phyloP scores from a whole-genome alignment of 2,797 vertebrate species.

The Clamator glandarius region DNA sequence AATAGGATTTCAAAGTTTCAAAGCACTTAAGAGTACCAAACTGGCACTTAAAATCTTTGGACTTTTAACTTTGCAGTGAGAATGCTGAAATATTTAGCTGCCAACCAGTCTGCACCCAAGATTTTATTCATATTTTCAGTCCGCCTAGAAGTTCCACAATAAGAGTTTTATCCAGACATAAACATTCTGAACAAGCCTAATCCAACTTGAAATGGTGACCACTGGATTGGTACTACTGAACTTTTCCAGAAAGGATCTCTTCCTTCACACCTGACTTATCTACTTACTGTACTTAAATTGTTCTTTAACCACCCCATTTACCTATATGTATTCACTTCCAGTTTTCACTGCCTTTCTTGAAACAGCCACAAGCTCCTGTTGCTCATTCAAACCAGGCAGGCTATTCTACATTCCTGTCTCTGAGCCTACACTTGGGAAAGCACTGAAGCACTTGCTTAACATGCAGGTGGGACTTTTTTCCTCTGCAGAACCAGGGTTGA shows the following conservation, averaged over 20 bases:
- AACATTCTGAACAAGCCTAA: background rate
- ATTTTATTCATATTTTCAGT: background rate
- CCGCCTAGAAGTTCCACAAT: background rate
- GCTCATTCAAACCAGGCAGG: background rate
- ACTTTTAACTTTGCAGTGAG: background rate
- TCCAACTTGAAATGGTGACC: background rate
- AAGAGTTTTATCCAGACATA: fast-evolving
- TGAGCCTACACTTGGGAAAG: background rate
- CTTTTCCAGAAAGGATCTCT: background rate
- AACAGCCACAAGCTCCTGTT: background rate
- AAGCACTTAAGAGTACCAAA: background rate
- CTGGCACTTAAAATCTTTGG: background rate
- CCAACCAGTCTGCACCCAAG: background rate
- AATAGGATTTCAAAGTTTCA: background rate
- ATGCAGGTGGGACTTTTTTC: background rate
- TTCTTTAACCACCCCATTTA: background rate
- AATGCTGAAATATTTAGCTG: background rate
- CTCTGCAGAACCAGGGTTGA: background rate
- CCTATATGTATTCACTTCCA: background rate
- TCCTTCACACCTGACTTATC: background rate
- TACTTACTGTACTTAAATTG: background rate
- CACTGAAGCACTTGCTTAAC: background rate
- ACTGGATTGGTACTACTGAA: background rate
- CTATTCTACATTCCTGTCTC: background rate
- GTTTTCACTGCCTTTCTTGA: background rate